These are phyloP conservation scores for Melanostoma mellinum DNA, from an alignment of 2,888 invertebrate species.

Conservation along the genomic window DNA sequence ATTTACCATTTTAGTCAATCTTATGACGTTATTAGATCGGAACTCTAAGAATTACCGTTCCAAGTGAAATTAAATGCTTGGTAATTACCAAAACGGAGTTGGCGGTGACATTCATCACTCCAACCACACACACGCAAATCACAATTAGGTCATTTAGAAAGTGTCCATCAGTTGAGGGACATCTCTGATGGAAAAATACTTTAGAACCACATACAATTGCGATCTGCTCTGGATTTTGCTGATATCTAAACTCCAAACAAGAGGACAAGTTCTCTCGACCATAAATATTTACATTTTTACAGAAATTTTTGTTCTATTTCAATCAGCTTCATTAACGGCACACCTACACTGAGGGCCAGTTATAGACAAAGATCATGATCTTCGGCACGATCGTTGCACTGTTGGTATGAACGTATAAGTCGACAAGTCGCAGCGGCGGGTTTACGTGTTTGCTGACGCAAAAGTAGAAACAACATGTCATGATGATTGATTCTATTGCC, in stretches of 20 bases:
- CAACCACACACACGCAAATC: neutral
- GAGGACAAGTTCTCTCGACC: conserved; percentile 24
- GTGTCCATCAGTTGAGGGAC: conserved; percentile 17
- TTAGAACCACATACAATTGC: no score
- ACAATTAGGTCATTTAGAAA: conserved; percentile 56
- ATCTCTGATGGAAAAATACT: no score
- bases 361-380: conserved; percentile 45
- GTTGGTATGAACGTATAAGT: conserved; percentile 40
- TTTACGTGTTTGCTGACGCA: conserved; percentile 11
- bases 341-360: conserved; percentile 44
- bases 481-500: conserved; percentile 64
- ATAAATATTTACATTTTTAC: conserved; percentile 13
- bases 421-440: neutral
- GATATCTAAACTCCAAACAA: conserved; percentile 51
- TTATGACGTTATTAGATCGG: conserved; percentile 17
- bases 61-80: conserved; percentile 22
- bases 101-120: conserved; percentile 3
- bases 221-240: conserved; percentile 13
- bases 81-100: conserved; percentile 38
- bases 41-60: conserved; percentile 27
- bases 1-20: neutral
- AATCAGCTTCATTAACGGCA: conserved; percentile 61
- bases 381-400: conserved; percentile 44
- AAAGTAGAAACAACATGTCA: conserved; percentile 36
- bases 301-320: conserved; percentile 35